Evolutionary conservation across 1,140 invertebrate genomes (phyloP), one percentile per base, ranked within the genome.

Genomic region (Myzus persicae): DNA sequence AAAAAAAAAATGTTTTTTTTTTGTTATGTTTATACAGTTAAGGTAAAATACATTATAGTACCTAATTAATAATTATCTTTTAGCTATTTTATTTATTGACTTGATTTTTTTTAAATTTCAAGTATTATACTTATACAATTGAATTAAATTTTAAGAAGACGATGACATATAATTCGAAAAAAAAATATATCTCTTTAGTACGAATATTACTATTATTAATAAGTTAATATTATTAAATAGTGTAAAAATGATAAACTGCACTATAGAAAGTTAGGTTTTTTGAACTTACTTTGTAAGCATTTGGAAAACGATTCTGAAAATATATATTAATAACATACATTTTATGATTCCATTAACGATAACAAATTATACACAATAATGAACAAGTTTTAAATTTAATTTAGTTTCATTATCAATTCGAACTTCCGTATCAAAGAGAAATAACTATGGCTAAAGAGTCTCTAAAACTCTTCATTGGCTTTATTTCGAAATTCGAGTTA

Each of bases 401-500:
- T 76, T 5, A 18, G 31, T 36, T n/a, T n/a, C 5, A 76, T 14
- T 76, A 76, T n/a, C 36, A 14, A n/a, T n/a, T n/a, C 4, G 36
- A 76, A 76, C 59, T 76, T n/a, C 59, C n/a, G 31, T 76, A n/a
- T 76, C 59, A 36, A n/a, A 76, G 31, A n/a, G n/a, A 76, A n/a
- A n/a, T 14, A 76, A 76, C 14, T 76, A 4, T 76, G 14, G 31
- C 59, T n/a, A 6, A 18, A n/a, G 31, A n/a, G 59, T 18, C 59
- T 76, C n/a, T 76, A 76, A 76, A n/a, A 76, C 31, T 76, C 59
- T 76, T 76, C 14, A 76, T 76, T 76, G 31, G 31, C n/a, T n/a
- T 76, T n/a, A n/a, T 76, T 76, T n/a, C 22, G 59, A n/a, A 76
- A 76, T 76, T 76, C n/a, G n/a, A 76, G 59, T n/a, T n/a, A n/a